phyloP scores from a whole-genome alignment of 2,888 invertebrate species.

The Silvanus unidentatus region DNA sequence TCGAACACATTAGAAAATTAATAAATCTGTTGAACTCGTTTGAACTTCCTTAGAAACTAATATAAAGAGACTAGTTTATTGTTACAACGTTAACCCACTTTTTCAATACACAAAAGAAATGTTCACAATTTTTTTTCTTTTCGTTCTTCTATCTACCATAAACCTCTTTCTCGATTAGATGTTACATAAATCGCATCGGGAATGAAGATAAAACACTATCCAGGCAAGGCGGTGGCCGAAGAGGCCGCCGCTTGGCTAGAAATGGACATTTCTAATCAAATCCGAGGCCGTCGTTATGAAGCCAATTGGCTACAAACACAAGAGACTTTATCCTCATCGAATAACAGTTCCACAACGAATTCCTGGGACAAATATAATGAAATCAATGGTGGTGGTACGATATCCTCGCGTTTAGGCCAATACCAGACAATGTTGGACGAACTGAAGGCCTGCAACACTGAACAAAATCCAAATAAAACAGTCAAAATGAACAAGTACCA shows the following conservation, averaged over 20 bases:
- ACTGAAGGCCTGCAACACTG: constrained; percentile 28
- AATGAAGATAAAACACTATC: constrained; percentile 82
- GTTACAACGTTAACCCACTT: too few relatives aligned
- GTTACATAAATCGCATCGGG: too few relatives aligned
- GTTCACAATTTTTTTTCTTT: too few relatives aligned
- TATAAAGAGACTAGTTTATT: too few relatives aligned
- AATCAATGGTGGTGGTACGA: constrained; percentile 39
- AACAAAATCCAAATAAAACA: constrained; percentile 28
- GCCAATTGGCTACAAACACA: constrained; percentile 79
- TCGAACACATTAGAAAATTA: too few relatives aligned
- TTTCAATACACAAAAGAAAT: too few relatives aligned
- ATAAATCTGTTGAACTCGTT: not conserved
- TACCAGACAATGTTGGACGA: constrained; percentile 40
- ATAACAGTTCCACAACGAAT: constrained; percentile 41
- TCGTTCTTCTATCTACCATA: too few relatives aligned
- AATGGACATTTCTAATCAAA: constrained; percentile 65
- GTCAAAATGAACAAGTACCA: constrained; percentile 34
- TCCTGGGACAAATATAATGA: constrained; percentile 39
- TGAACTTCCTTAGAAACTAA: too few relatives aligned
- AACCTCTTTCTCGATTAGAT: too few relatives aligned
- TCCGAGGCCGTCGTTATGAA: constrained; percentile 68
- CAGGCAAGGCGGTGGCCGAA: constrained; percentile 67
- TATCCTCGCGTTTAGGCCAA: constrained; percentile 37
- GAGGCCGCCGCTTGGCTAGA: constrained; percentile 55
- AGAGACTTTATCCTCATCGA: constrained; percentile 47